phyloP scores from a whole-genome alignment of 2,888 invertebrate species.

The Lasioglossum figueresi region DNA sequence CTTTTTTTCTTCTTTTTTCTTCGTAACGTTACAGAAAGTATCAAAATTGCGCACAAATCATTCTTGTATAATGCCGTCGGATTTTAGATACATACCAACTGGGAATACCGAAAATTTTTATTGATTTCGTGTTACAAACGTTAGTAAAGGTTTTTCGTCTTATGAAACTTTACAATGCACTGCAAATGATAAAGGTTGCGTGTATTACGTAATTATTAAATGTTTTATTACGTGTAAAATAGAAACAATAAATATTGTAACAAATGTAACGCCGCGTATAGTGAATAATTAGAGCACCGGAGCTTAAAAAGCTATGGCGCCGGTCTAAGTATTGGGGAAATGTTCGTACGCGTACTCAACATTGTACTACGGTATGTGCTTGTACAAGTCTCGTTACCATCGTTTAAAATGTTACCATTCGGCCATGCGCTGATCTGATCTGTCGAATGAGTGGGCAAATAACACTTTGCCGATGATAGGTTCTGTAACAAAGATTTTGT shows the following conservation, averaged over 20 bases:
- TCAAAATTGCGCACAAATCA: slow-evolving; percentile 35
- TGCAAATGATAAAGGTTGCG: slow-evolving; percentile 36
- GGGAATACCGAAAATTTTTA: slow-evolving; percentile 28
- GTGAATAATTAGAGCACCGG: background rate
- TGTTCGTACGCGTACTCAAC: slow-evolving; percentile 58
- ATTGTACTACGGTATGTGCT: slow-evolving; percentile 58
- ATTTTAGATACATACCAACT: background rate
- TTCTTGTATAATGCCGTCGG: slow-evolving; percentile 10
- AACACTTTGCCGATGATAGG: slow-evolving; percentile 65
- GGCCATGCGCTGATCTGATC: slow-evolving; percentile 71
- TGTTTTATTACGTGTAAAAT: slow-evolving; percentile 40
- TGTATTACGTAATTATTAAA: slow-evolving; percentile 34
- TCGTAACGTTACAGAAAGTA: slow-evolving; percentile 41
- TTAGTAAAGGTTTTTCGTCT: background rate
- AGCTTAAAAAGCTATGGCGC: slow-evolving; percentile 50
- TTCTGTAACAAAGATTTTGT: slow-evolving; percentile 63
- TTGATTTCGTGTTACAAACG: slow-evolving; percentile 9
- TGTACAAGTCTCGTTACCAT: slow-evolving; percentile 46
- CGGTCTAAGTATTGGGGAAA: slow-evolving; percentile 67
- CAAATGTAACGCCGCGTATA: slow-evolving; percentile 60
- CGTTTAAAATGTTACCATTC: slow-evolving; percentile 60
- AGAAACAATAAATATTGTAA: slow-evolving; percentile 73
- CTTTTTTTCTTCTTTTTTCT: slow-evolving; percentile 1
- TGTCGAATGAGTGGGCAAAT: slow-evolving; percentile 67
- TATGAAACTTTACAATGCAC: slow-evolving; percentile 14